These are phyloP conservation scores for Muraenolepis orangiensis DNA, from an alignment of 2,797 vertebrate genomes.

Conservation along the genomic window DNA sequence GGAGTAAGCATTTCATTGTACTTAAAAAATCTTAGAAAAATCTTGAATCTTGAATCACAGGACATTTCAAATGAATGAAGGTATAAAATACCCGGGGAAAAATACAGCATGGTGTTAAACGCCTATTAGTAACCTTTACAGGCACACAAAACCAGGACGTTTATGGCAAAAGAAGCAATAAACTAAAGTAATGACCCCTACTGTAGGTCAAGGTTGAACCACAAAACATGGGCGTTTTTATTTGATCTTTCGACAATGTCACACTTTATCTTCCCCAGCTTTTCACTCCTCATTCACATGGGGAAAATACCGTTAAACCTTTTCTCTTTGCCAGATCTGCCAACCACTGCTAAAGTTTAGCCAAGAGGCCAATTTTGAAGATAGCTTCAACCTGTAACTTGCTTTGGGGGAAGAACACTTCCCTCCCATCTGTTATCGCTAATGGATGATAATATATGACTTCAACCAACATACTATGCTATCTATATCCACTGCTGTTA, in stretches of 20 bases:
- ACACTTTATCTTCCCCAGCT: slow-evolving; percentile 24
- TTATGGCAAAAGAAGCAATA: slow-evolving; percentile 38
- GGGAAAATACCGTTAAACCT: not conserved
- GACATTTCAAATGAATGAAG: slow-evolving; percentile 16
- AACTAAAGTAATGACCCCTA: slow-evolving; percentile 33
- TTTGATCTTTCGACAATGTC: slow-evolving; percentile 22
- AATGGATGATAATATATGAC: not conserved
- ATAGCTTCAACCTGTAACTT: slow-evolving; percentile 2
- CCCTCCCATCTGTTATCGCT: not conserved
- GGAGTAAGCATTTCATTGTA: too few relatives aligned
- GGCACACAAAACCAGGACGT: slow-evolving; percentile 28
- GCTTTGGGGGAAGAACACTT: not conserved
- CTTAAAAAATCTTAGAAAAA: too few relatives aligned
- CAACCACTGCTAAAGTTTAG: slow-evolving; percentile 7
- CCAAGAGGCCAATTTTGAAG: slow-evolving; percentile 10
- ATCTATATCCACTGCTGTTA: not conserved
- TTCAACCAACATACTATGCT: not conserved
- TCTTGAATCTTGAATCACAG: too few relatives aligned
- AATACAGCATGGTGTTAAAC: slow-evolving; percentile 19
- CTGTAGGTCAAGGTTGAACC: slow-evolving; percentile 15
- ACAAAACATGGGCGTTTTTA: slow-evolving; percentile 20
- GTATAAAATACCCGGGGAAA: slow-evolving; percentile 31
- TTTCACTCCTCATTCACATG: slow-evolving; percentile 8
- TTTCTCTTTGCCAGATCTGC: slow-evolving; percentile 21
- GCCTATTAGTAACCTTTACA: slow-evolving; percentile 42